Percentiles rank a stretch among this genome's conserved stretches.
Evolutionary conservation across 2,888 invertebrate species (phyloP).

Genomic region (Leptopterna dolabrata): DNA sequence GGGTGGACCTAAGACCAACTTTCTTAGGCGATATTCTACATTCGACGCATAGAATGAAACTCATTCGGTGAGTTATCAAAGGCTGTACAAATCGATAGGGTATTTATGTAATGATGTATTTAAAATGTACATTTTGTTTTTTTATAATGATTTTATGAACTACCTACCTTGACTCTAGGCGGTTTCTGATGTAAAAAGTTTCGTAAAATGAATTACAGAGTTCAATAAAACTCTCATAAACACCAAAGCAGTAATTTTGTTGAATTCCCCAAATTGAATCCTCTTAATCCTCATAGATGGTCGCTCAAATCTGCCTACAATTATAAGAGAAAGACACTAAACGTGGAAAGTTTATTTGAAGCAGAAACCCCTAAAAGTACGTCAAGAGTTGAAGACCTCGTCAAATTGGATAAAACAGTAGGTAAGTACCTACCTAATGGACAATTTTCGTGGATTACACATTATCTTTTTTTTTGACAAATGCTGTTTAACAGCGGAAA

Average conservation of each 20-base stretch:
- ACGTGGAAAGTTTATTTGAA: too few relatives aligned
- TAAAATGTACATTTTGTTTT: constrained; percentile 46
- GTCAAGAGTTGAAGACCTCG: too few relatives aligned
- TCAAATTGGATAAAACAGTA: too few relatives aligned
- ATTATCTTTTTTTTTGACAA: too few relatives aligned
- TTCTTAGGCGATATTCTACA: neutral
- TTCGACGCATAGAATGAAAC: neutral
- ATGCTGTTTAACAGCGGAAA: too few relatives aligned
- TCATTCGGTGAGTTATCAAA: constrained; percentile 42
- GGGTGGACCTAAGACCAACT: neutral
- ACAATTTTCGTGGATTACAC: too few relatives aligned
- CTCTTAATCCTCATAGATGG: too few relatives aligned
- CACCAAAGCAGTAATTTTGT: neutral
- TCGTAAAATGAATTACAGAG: neutral
- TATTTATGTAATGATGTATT: constrained; percentile 51
- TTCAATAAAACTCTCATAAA: constrained; percentile 28
- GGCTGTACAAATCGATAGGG: constrained; percentile 44
- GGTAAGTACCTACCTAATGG: too few relatives aligned
- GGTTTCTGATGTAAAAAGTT: constrained; percentile 7
- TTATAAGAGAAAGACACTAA: too few relatives aligned
- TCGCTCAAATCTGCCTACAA: too few relatives aligned
- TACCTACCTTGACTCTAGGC: constrained; percentile 21
- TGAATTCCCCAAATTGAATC: too few relatives aligned
- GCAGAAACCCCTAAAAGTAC: too few relatives aligned
- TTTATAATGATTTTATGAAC: constrained; percentile 21